Base-by-base conservation (phyloP, 2,888 invertebrate genomes). In the Cryptocheilus praepositus region DNA sequence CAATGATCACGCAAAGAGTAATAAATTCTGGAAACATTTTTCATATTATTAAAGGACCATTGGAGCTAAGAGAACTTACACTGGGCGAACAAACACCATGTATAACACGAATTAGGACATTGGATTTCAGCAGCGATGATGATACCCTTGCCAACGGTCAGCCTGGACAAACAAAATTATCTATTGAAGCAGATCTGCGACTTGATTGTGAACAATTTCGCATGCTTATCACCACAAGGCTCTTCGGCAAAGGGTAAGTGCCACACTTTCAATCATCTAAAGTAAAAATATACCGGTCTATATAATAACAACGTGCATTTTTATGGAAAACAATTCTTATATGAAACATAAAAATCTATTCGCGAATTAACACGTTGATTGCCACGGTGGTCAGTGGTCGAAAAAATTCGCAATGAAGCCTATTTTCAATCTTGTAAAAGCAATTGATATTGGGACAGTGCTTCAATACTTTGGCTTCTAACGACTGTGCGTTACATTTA, bases 191-290 rank as follows among this genome's bases (percentile, higher is more conserved):
- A 7, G 89, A 90, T 60, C 81, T 90, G 4, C 88, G 87, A 16
- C 84, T 90, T 45, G 86, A 89, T 71, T 89, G 90, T 74, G 90
- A 91, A 53, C 90, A 91, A 77, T 91, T 91, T 78, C 87, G 89
- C 54, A 90, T 91, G 90, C 88, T 90, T 58, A 89, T 91, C 68
- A 84, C 88, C 3, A 88, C 90, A 0, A 84, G 89, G 67, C 80
- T 90, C 19, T 88, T 89, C 64, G 89, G 89, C 44, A 89, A 88
- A 80, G 89, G 88, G 89, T 90, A 65, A 79, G 83, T 44, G 45
- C 3, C 3, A 25, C n/a, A 18, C 0, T 51, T 45, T 15, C 0
- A 11, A 43, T 64, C 4, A 13, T 2, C 16, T 13, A 22, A 45
- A 36, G 28, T 21, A 19, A 62, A 44, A n/a, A 43, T 53, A 64